These are phyloP conservation scores for Neolamprologus falcicula DNA, from an alignment of 2,113 vertebrate genomes.

Conservation along the genomic window DNA sequence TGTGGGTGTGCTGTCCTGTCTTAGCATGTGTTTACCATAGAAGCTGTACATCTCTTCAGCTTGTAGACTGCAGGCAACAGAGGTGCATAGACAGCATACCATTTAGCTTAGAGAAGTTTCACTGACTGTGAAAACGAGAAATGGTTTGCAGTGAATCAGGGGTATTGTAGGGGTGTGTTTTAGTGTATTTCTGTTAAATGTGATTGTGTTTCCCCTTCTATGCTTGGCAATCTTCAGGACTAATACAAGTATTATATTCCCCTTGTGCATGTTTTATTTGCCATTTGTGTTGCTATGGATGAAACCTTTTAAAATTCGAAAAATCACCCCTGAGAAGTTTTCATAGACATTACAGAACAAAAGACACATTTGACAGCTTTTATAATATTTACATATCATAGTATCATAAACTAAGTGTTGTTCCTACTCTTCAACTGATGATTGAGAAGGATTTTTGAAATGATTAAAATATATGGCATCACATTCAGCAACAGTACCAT, in stretches of 20 bases:
- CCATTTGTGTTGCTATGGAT: neutral
- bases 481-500: neutral
- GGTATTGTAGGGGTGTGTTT: fast-evolving
- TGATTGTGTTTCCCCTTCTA: neutral
- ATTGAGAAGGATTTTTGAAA: neutral
- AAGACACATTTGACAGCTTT: neutral
- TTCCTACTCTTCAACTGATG: neutral
- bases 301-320: neutral
- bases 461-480: neutral
- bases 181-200: neutral
- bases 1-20: neutral
- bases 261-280: neutral
- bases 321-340: too few species aligned
- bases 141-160: neutral
- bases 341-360: too few species aligned
- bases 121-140: neutral
- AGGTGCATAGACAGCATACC: neutral
- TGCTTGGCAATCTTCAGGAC: neutral
- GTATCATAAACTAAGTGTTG: neutral
- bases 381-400: neutral
- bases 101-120: neutral
- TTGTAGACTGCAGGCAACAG: neutral
- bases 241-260: neutral
- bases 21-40: neutral
- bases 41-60: neutral